Conservation (phyloP, 2,888 invertebrate species). For the Parascotia fuliginaria region DNA sequence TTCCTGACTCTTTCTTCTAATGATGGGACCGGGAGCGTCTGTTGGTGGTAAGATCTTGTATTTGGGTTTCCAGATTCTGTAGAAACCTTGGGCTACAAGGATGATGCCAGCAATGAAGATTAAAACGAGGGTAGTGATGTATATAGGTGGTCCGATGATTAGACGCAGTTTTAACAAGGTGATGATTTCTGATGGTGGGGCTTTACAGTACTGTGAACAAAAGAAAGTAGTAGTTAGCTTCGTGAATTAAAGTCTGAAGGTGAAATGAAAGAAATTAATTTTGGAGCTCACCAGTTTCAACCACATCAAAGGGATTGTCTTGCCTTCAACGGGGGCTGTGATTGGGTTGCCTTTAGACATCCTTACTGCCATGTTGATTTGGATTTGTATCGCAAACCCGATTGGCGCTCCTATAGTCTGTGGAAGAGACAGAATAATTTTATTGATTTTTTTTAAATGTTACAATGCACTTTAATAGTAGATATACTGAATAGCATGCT, state of each 20-base stretch:
- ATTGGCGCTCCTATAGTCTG: conserved; percentile 89
- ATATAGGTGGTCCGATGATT: conserved; percentile 79
- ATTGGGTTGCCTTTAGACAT: conserved; percentile 86
- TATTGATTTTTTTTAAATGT: too few species aligned
- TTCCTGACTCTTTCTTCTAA: conserved; percentile 45
- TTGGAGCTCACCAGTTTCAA: conserved; percentile 87
- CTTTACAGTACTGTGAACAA: conserved; percentile 65
- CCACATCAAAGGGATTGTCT: conserved; percentile 90
- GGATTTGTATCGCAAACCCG: conserved; percentile 87
- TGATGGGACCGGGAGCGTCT: conserved; percentile 31
- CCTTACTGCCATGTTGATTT: conserved; percentile 90
- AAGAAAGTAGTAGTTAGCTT: neutral
- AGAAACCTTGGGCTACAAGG: conserved; percentile 69
- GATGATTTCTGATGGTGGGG: conserved; percentile 72
- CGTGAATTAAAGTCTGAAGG: too few species aligned
- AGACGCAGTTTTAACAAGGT: conserved; percentile 77
- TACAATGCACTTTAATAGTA: too few species aligned
- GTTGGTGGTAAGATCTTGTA: conserved; percentile 59
- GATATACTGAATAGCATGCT: too few species aligned
- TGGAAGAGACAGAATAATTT: too few species aligned
- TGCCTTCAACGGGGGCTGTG: conserved; percentile 86
- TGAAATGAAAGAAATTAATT: too few species aligned
- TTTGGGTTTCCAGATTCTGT: conserved; percentile 64
- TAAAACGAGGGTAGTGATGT: conserved; percentile 74
- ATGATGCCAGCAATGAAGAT: conserved; percentile 76